phyloP scores from a whole-genome alignment of 2,888 invertebrate genomes.

The Mythimna loreyi region DNA sequence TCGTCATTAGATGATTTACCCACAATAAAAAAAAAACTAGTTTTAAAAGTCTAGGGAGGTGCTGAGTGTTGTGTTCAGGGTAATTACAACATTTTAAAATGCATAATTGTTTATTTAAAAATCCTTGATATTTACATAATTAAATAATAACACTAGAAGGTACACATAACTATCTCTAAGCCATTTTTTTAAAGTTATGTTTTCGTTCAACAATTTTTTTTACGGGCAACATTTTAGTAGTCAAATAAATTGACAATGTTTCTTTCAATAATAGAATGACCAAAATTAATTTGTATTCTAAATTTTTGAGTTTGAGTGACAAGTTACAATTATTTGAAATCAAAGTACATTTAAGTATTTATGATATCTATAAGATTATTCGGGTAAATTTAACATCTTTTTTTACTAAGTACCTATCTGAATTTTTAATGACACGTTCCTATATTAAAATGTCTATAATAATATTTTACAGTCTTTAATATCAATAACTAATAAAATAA shows the following conservation, averaged over 20 bases:
- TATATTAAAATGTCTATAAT: not conserved
- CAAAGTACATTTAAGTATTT: not conserved
- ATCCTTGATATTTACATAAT: conserved; percentile 5
- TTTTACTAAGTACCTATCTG: not conserved
- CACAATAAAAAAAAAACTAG: too few relatives aligned
- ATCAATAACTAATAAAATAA: not conserved
- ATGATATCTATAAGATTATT: not conserved
- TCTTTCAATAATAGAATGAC: not conserved
- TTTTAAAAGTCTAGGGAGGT: too few relatives aligned
- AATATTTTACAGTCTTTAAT: not conserved
- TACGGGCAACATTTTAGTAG: not conserved
- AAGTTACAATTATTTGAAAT: not conserved
- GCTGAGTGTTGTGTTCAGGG: not conserved
- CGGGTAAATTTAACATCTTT: not conserved
- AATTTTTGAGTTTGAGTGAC: not conserved
- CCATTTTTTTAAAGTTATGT: too few relatives aligned
- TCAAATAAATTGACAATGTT: conserved; percentile 4
- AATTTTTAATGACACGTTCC: not conserved
- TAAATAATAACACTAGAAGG: not conserved
- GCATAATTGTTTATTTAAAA: conserved; percentile 23
- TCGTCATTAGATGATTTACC: too few relatives aligned
- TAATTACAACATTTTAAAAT: not conserved
- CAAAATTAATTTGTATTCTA: not conserved
- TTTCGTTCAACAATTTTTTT: not conserved
- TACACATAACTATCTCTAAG: too few relatives aligned